Evolutionary conservation across 2,888 invertebrate genomes (phyloP).

Genomic region (Noctua pronuba): DNA sequence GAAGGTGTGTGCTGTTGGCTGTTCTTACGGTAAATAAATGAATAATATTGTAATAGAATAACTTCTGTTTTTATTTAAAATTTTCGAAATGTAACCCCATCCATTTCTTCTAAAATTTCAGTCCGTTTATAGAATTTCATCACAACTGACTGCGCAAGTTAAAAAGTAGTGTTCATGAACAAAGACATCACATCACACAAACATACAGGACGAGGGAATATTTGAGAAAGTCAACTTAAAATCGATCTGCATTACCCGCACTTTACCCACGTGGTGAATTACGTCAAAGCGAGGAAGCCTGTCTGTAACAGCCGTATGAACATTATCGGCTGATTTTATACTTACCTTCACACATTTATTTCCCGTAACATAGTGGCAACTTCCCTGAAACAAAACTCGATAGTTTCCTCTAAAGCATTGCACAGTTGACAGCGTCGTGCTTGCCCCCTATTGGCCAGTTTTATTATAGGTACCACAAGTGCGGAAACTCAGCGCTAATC

Average conservation of each 20-base stretch:
- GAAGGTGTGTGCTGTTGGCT: background rate
- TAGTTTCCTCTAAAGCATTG: conserved; percentile 9
- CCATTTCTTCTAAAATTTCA: background rate
- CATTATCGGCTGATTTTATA: background rate
- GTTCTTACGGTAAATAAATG: background rate
- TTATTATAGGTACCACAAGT: conserved; percentile 29
- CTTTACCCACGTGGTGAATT: background rate
- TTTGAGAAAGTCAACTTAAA: background rate
- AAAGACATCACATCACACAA: background rate
- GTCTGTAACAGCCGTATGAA: background rate
- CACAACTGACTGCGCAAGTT: background rate
- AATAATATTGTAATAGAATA: background rate
- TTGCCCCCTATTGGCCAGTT: conserved; percentile 5
- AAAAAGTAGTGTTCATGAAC: background rate
- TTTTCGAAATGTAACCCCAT: background rate
- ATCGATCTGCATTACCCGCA: background rate
- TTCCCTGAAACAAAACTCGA: background rate
- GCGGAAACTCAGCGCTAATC: conserved; percentile 43
- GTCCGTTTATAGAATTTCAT: background rate
- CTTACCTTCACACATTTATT: conserved; percentile 12
- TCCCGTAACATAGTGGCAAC: background rate
- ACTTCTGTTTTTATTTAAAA: background rate
- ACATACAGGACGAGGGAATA: background rate
- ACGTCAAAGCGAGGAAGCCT: background rate
- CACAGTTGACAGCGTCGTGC: conserved; percentile 12